Base-by-base conservation (phyloP, 2,888 invertebrate species). In the Tineola bisselliella region DNA sequence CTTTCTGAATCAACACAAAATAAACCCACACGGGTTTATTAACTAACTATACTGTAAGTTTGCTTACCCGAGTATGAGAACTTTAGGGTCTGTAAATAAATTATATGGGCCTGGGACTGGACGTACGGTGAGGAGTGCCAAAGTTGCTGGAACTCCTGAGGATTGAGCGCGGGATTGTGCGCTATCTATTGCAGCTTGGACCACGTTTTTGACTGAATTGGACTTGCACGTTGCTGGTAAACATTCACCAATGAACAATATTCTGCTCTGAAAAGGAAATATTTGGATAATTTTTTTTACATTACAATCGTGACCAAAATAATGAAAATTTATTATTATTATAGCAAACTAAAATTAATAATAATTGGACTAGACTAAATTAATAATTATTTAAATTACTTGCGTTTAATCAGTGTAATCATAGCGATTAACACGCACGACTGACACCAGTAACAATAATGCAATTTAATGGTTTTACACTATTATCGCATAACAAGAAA, bases 161-260 rank as follows among this genome's bases (percentile, higher is more conserved):
- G 71, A 63, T 77, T 18, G 38, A 1, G 81, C 81, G 33, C 73
- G 73, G 18, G 65, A 66, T 5, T 79, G 63, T n/a, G 81, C 76
- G 0, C 68, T 67, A 0, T 70, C 72, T 65, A 90, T 89, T 0
- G 78, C 74, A 0, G 68, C 71, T 54, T 67, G 74, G 65, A 76
- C 79, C 63, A 88, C 75, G 1, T 77, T 72, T 44, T 83, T 76
- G 17, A 92, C 73, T 63, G 91, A 90, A 0, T 75, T 69, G 0
- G 82, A 70, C 54, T 87, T 87, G 73, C 94, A 94, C 0, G 91
- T 89, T 62, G 87, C 84, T 6, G 94, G 94, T 66, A 94, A 77
- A 71, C 94, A 94, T 71, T 93, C 90, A 8, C 94, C 94, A 61
- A 94, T 80, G 72, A 92, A 89, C 67, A 94, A 79, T 69, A 90